Conservation (phyloP, 2,888 invertebrate species). For the Saturnia japonica region DNA sequence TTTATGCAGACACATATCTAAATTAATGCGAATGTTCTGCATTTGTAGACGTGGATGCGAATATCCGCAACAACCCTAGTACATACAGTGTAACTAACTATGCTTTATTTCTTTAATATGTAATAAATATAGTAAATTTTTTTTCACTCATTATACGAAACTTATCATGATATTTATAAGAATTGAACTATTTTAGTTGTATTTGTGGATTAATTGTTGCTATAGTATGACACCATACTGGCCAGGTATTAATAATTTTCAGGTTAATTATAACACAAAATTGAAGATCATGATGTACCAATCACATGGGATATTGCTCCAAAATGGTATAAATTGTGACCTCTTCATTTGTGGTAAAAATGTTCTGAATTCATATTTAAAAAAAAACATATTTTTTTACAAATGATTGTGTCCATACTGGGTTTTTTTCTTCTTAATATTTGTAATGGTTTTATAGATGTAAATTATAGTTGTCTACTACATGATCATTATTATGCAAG, state of each 20-base stretch:
- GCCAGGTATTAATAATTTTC: constrained; percentile 63
- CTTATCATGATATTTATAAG: constrained; percentile 21
- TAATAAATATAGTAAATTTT: constrained; percentile 36
- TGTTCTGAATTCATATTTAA: constrained; percentile 1
- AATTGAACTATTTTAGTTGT: constrained; percentile 31
- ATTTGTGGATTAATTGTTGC: constrained; percentile 49
- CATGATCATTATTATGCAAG: neutral
- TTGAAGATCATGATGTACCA: constrained; percentile 64
- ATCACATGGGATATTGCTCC: constrained; percentile 64
- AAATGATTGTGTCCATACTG: constrained; percentile 16
- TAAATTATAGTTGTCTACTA: constrained; percentile 14
- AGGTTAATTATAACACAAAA: constrained; percentile 58
- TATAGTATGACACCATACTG: constrained; percentile 48
- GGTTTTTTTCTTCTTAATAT: constrained; percentile 26
- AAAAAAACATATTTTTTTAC: neutral
- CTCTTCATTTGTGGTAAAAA: constrained; percentile 51
- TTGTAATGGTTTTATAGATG: constrained; percentile 10
- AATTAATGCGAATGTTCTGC: too few relatives aligned
- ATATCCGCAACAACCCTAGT: too few relatives aligned
- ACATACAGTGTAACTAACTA: constrained; percentile 40
- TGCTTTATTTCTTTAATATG: constrained; percentile 38
- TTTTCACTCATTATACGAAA: constrained; percentile 1
- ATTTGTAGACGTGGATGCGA: too few relatives aligned
- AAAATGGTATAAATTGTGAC: constrained; percentile 68
- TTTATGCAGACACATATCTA: too few relatives aligned